Evolutionary conservation across 1,140 invertebrate genomes (phyloP), one percentile per base, ranked within the genome.

Genomic region (Papilio glaucus): DNA sequence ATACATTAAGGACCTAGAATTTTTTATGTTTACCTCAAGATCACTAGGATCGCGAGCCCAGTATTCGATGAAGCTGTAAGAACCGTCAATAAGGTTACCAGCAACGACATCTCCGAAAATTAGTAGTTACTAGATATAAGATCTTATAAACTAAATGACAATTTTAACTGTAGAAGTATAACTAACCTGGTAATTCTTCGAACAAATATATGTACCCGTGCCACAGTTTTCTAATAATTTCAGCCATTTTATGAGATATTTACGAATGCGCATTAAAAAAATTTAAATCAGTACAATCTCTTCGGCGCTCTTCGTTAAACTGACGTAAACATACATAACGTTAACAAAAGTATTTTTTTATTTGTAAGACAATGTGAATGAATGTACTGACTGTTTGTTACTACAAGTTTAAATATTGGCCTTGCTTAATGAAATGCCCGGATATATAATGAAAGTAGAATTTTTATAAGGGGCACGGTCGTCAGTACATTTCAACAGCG

Each of bases 161-260:
- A n/a, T n/a, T n/a, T n/a, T n/a, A n/a, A n/a, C n/a, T n/a, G n/a
- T n/a, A n/a, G n/a, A n/a, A n/a, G n/a, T n/a, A n/a, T n/a, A 62
- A 74, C 75, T 81, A 71, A 88, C 86, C 86, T 61, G 84, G 57
- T 63, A 76, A 73, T 71, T 83, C 84, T 13, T 83, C 75, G 61
- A 85, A 85, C 0, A 88, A 4, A 29, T 74, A 60, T 21, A 80
- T 42, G 21, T 87, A 88, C 26, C 73, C 79, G 0, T 73, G 29
- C 72, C 71, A 80, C 4, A 79, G 12, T 62, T 80, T 82, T 71
- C 71, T 75, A 29, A 86, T 62, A 15, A 88, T 65, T 18, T 75
- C 61, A 4, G 82, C 78, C 86, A 88, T 88, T 69, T 75, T 76
- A 29, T 38, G 4, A 39, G 37, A 37, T 26, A 10, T 33, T 45